A percentile compares a stretch with the other conserved stretches of the same genome.
Evolutionary conservation across 2,113 vertebrate species (phyloP).

Genomic region (Malaclemys terrapin): DNA sequence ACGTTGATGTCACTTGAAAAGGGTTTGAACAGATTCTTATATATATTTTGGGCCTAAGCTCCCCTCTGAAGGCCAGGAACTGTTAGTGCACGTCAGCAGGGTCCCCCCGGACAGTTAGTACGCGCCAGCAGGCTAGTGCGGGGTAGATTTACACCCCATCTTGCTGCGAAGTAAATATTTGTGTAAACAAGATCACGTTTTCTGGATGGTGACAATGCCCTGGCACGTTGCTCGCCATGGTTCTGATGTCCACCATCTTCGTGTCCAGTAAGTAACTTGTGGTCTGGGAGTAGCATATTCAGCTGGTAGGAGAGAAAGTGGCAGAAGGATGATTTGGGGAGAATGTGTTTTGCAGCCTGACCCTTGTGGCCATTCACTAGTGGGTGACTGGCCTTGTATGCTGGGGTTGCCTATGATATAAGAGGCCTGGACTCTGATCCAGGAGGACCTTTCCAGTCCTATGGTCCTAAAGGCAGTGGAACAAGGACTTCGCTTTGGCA

Average conservation of each 20-base stretch:
- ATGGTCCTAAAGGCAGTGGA: not conserved
- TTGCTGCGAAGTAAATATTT: not conserved
- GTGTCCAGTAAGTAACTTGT: not conserved
- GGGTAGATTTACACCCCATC: not conserved
- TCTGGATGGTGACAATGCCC: not conserved
- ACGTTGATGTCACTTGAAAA: not conserved
- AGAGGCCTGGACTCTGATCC: not conserved
- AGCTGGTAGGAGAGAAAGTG: not conserved
- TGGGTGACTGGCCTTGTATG: not conserved
- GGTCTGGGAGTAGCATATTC: not conserved
- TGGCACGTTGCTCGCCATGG: not conserved
- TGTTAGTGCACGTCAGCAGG: not conserved
- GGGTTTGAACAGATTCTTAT: not conserved
- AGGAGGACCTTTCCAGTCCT: not conserved
- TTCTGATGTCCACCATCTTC: no score
- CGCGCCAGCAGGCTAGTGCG: not conserved
- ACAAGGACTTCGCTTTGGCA: not conserved
- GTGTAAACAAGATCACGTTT: not conserved
- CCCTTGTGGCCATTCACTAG: not conserved
- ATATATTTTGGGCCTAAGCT: not conserved
- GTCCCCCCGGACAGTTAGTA: not conserved
- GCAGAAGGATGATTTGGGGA: not conserved
- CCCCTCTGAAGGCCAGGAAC: not conserved
- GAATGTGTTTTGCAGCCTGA: not conserved
- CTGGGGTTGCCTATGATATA: no score